phyloP scores from a whole-genome alignment of 2,113 vertebrate genomes.

The Pygoscelis antarcticus region DNA sequence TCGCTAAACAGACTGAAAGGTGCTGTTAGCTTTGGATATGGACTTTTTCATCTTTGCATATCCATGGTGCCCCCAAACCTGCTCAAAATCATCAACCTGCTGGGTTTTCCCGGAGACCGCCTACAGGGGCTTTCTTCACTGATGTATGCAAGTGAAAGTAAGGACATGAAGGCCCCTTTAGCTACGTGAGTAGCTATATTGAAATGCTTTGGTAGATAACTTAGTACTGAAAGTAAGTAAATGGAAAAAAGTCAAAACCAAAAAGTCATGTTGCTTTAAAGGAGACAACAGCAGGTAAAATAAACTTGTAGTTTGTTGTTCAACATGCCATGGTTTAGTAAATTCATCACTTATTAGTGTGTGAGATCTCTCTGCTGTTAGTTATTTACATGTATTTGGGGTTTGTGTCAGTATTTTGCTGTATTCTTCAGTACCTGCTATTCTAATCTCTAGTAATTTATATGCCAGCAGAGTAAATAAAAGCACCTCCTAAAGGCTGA shows the following conservation, averaged over 20 bases:
- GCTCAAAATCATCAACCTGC: conserved; percentile 98
- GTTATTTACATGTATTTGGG: not conserved
- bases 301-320: not conserved
- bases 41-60: conserved; percentile 99
- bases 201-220: conserved; percentile 80
- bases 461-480: not conserved
- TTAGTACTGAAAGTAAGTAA: conserved; percentile 78
- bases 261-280: conserved; percentile 33
- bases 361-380: not conserved
- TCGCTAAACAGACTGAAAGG: conserved; percentile 96
- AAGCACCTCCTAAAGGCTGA: not conserved
- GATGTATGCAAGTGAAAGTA: conserved; percentile 97
- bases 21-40: conserved; percentile 98
- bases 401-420: not conserved
- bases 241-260: conserved; percentile 27
- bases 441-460: not conserved
- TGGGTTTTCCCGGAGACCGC: conserved; percentile 98
- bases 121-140: conserved; percentile 95
- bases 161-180: conserved; percentile 99
- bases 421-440: not conserved
- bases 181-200: conserved; percentile 97
- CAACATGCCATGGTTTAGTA: not conserved
- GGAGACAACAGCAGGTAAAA: conserved; percentile 68
- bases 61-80: conserved; percentile 99
- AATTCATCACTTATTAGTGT: not conserved